A percentile compares a stretch with the other conserved stretches of the same genome.
These are phyloP conservation scores for Uria lomvia DNA, from an alignment of 2,113 vertebrate genomes.

Conservation along the genomic window DNA sequence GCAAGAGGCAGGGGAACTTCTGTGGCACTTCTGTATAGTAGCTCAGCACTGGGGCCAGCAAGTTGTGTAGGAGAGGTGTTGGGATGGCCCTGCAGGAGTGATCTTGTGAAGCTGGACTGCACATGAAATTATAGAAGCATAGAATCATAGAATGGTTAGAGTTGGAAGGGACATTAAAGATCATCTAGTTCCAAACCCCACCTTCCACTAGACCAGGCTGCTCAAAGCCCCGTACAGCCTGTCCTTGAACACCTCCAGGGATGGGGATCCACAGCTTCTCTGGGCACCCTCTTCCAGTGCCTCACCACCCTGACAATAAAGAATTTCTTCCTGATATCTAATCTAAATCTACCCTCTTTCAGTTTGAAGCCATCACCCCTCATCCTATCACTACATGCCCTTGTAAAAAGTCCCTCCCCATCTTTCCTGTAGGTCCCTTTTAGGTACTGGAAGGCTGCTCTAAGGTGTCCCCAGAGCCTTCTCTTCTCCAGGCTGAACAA, in stretches of 20 bases:
- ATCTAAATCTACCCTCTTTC: not conserved
- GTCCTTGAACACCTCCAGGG: not conserved
- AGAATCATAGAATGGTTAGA: not conserved
- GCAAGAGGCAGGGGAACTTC: not conserved
- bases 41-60: not conserved
- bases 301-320: not conserved
- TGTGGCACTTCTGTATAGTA: not conserved
- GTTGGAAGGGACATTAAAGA: not conserved
- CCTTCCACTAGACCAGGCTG: not conserved
- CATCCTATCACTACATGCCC: too few species aligned
- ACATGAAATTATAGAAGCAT: not conserved
- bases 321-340: too few species aligned
- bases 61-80: not conserved
- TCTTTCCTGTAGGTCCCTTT: not conserved
- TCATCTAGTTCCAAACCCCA: not conserved
- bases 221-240: not conserved
- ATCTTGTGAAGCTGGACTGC: not conserved
- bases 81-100: not conserved
- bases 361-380: not conserved
- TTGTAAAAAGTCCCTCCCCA: not conserved
- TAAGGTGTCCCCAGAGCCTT: not conserved
- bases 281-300: not conserved
- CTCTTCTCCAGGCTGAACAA: not conserved
- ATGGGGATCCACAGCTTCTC: not conserved
- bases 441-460: not conserved